Percentiles rank a stretch among this genome's conserved stretches.
Evolutionary conservation across 2,888 invertebrate species (phyloP).

Genomic region (Osmoderma eremita): DNA sequence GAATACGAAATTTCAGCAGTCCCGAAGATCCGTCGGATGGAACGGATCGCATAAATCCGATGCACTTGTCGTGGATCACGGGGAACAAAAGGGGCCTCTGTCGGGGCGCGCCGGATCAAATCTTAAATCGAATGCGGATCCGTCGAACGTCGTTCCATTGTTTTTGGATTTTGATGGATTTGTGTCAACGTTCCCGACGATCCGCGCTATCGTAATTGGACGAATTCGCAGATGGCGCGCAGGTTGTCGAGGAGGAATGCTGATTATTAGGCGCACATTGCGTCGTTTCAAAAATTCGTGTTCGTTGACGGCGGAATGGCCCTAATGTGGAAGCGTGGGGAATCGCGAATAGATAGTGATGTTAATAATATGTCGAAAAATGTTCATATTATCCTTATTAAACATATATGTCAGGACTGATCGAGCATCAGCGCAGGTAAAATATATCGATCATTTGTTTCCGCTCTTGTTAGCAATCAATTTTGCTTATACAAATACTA

Average conservation of each 20-base stretch:
- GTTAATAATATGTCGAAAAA: not conserved
- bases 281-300: not conserved
- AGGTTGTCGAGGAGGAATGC: not conserved
- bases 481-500: not conserved
- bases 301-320: too few relatives aligned
- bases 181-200: slow-evolving; percentile 48
- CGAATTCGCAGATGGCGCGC: slow-evolving; percentile 34
- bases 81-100: slow-evolving; percentile 60
- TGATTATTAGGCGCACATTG: not conserved
- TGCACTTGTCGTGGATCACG: slow-evolving; percentile 58
- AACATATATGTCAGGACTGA: not conserved
- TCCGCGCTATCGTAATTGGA: slow-evolving; percentile 44
- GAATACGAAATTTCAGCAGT: too few relatives aligned
- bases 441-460: not conserved
- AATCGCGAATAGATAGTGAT: too few relatives aligned
- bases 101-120: slow-evolving; percentile 59
- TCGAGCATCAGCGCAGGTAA: not conserved
- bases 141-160: slow-evolving; percentile 60
- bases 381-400: not conserved
- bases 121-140: slow-evolving; percentile 60
- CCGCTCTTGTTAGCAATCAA: not conserved
- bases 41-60: slow-evolving; percentile 52
- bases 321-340: too few relatives aligned
- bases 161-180: slow-evolving; percentile 62
- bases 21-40: too few relatives aligned